phyloP scores from a whole-genome alignment of 2,113 vertebrate species.

The Butorides virescens region DNA sequence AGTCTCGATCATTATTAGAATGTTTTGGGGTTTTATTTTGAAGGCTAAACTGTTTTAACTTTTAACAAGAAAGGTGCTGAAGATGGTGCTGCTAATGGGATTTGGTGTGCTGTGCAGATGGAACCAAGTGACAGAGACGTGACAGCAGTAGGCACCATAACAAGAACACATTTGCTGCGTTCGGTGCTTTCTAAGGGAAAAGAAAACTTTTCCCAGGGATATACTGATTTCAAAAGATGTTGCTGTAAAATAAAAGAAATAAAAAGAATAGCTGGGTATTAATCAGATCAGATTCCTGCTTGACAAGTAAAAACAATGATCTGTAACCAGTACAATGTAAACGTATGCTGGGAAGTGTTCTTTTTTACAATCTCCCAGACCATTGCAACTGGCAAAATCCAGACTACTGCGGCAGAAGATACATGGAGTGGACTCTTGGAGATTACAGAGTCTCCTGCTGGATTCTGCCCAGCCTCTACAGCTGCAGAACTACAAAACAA shows the following conservation, averaged over 20 bases:
- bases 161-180: not conserved
- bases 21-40: not conserved
- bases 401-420: not conserved
- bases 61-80: conserved; percentile 37
- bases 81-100: conserved; percentile 32
- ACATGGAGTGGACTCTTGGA: conserved; percentile 16
- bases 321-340: not conserved
- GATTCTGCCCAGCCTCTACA: not conserved
- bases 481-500: conserved; percentile 30
- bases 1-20: conserved; percentile 6
- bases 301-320: conserved; percentile 12
- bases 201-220: conserved; percentile 33
- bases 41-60: conserved; percentile 51
- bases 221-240: not conserved
- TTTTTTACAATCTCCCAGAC: not conserved
- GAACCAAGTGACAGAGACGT: not conserved
- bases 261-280: not conserved
- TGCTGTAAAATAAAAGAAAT: not conserved
- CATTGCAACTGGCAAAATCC: not conserved
- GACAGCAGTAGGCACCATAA: not conserved
- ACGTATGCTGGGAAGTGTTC: not conserved
- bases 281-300: not conserved
- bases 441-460: not conserved
- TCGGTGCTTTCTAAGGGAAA: not conserved
- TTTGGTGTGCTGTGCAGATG: not conserved